Evolutionary conservation across 2,888 invertebrate genomes (phyloP).

Genomic region (Philonicus albiceps): DNA sequence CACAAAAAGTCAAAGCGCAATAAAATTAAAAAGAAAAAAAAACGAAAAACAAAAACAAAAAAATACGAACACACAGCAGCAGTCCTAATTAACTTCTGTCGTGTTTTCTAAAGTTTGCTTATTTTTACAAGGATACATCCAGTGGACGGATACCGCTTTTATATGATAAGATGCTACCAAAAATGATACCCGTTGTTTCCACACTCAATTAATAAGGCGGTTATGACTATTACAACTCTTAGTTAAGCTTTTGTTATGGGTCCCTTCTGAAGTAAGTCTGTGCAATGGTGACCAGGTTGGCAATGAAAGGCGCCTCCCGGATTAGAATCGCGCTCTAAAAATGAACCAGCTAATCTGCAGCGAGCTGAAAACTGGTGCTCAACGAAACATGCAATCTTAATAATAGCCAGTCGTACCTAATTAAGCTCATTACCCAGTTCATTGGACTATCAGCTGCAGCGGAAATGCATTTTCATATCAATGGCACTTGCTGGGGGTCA

Average conservation of each 20-base stretch:
- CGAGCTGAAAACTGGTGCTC: not conserved
- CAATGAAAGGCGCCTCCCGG: not conserved
- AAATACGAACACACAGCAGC: not conserved
- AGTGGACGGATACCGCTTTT: slow-evolving; percentile 1
- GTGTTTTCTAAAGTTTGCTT: slow-evolving; percentile 11
- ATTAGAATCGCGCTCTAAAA: not conserved
- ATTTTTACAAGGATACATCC: slow-evolving; percentile 19
- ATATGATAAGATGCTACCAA: slow-evolving; percentile 12
- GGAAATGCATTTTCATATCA: not conserved
- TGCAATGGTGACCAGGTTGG: slow-evolving; percentile 31
- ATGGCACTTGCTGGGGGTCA: not conserved
- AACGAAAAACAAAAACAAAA: not conserved
- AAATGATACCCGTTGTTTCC: not conserved
- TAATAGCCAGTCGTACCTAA: not conserved
- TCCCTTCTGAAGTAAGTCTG: not conserved
- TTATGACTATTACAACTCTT: not conserved
- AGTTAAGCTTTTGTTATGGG: not conserved
- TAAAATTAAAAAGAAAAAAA: slow-evolving; percentile 27
- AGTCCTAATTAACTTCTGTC: not conserved
- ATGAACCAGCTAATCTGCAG: not conserved
- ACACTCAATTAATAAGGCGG: not conserved
- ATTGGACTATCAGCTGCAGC: not conserved
- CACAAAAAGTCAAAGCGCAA: slow-evolving; percentile 50
- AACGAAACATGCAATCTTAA: not conserved
- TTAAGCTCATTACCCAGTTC: not conserved